phyloP scores from a whole-genome alignment of 1,140 invertebrate species.

The Achatina immaculata region DNA sequence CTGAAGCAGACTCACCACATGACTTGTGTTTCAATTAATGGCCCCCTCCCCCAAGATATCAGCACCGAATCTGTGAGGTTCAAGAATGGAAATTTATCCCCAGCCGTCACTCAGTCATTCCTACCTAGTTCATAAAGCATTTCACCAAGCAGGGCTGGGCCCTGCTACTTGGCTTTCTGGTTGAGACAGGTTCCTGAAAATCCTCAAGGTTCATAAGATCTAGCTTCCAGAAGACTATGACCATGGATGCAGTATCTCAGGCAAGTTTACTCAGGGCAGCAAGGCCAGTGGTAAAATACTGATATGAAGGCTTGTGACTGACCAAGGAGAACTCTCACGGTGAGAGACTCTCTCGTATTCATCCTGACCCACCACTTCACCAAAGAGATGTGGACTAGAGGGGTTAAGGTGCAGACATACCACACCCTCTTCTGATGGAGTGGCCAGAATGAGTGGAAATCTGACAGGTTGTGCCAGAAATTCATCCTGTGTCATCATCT shows the following conservation, averaged over 20 bases:
- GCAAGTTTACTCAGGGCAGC: neutral
- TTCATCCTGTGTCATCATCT: no score
- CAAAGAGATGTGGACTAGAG: no score
- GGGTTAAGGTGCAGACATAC: no score
- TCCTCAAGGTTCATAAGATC: neutral
- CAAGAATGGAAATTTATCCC: neutral
- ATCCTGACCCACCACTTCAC: no score
- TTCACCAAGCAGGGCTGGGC: neutral
- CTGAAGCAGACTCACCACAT: neutral
- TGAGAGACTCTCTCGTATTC: no score
- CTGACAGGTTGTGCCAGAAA: no score
- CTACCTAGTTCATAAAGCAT: neutral
- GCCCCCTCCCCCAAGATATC: neutral
- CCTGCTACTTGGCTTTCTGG: neutral
- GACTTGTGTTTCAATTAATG: neutral
- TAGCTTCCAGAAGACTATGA: neutral
- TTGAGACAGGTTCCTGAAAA: neutral
- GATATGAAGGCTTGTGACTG: neutral
- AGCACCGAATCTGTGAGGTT: neutral
- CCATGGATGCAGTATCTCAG: neutral
- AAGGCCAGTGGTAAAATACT: neutral
- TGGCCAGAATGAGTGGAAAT: no score
- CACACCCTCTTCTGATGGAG: no score
- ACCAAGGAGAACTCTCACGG: neutral
- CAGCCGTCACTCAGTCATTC: neutral